These are phyloP conservation scores for Geophilus truncorum DNA, from an alignment of 2,888 invertebrate species.

Conservation along the genomic window DNA sequence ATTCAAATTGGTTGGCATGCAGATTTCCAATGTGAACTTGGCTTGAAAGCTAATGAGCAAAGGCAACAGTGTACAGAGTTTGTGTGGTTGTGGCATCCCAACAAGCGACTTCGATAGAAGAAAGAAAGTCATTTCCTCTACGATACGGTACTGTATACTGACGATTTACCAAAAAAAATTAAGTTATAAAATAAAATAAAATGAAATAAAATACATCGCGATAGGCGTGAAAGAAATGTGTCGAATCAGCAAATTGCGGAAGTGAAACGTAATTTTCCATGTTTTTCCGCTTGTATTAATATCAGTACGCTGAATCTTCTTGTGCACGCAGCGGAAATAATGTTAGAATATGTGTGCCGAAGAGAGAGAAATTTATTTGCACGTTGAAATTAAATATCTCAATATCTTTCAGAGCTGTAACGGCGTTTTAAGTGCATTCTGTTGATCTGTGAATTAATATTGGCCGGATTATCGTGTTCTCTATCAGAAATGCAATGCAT, in stretches of 20 bases:
- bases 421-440: neutral
- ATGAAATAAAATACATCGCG: neutral
- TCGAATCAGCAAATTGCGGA: slow-evolving; percentile 7
- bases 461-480: neutral
- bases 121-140: neutral
- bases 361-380: neutral
- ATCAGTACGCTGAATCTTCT: neutral
- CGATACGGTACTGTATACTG: no score
- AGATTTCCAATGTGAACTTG: slow-evolving; percentile 2
- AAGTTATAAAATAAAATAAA: neutral
- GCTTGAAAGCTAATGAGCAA: slow-evolving; percentile 7
- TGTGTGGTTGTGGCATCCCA: neutral
- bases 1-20: slow-evolving; percentile 18
- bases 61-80: neutral
- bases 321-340: neutral
- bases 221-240: neutral
- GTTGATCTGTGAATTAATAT: slow-evolving; percentile 14
- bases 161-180: neutral
- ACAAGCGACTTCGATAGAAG: neutral
- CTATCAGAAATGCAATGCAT: slow-evolving; percentile 4
- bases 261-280: neutral
- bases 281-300: neutral
- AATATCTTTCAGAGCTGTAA: neutral
- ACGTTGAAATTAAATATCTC: slow-evolving; percentile 8
- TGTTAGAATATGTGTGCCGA: neutral